Evolutionary conservation across 2,888 invertebrate genomes (phyloP).

Genomic region (Acanthosoma haemorrhoidale): DNA sequence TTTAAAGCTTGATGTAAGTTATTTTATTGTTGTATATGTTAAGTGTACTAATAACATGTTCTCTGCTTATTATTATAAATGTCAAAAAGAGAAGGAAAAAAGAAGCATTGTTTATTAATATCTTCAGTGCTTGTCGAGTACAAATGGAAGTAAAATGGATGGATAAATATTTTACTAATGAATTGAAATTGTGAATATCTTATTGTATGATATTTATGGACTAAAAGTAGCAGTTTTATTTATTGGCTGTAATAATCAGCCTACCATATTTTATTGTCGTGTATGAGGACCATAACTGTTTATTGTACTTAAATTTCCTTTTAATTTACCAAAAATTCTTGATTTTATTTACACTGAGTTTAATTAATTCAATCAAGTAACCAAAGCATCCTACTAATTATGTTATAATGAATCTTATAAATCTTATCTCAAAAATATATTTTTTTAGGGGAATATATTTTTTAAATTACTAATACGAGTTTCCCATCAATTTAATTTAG

Average conservation of each 20-base stretch:
- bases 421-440: constrained; percentile 1
- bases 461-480: constrained; percentile 1
- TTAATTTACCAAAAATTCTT: not conserved
- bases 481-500: not conserved
- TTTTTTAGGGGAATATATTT: constrained; percentile 9
- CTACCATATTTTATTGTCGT: not conserved
- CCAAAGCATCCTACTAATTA: not conserved
- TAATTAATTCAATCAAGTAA: not conserved
- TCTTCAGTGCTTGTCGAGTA: not conserved
- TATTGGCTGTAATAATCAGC: constrained; percentile 1
- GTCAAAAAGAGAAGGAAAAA: not conserved
- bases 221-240: not conserved
- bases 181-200: constrained; percentile 12
- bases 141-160: not conserved
- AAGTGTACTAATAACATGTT: constrained; percentile 12
- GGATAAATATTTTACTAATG: constrained; percentile 10
- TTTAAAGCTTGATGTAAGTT: constrained; percentile 21
- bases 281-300: constrained; percentile 18
- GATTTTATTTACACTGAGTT: not conserved
- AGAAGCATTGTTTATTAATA: not conserved
- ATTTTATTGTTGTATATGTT: constrained; percentile 12
- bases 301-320: not conserved
- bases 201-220: constrained; percentile 7
- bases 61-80: not conserved
- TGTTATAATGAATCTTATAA: not conserved